Evolutionary conservation across 2,113 vertebrate genomes (phyloP).

Genomic region (Brachirus orientalis): DNA sequence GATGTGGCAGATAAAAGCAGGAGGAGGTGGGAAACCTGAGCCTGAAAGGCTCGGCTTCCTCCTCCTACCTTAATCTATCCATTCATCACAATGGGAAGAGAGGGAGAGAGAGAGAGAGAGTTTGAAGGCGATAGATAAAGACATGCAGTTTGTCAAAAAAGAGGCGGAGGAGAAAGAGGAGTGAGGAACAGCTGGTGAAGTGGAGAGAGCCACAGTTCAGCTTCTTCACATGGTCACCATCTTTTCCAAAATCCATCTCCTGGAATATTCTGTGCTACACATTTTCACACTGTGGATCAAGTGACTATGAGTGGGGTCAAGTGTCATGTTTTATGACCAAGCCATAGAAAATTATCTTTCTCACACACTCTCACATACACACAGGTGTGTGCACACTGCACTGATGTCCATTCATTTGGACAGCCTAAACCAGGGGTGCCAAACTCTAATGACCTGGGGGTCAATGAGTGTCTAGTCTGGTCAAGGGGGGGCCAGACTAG

Average conservation of each 20-base stretch:
- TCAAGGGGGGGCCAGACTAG: too few species aligned
- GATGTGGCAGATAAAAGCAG: conserved; percentile 35
- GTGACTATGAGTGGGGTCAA: neutral
- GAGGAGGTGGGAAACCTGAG: conserved; percentile 76
- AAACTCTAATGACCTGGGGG: too few species aligned
- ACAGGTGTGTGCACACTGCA: too few species aligned
- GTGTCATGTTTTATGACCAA: neutral
- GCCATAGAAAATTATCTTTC: neutral
- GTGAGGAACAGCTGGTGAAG: conserved; percentile 30
- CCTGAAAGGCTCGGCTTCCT: conserved; percentile 31
- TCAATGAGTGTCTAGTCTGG: too few species aligned
- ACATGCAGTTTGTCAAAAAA: neutral
- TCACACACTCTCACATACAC: too few species aligned
- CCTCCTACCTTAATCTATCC: conserved; percentile 53
- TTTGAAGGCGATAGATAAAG: conserved; percentile 69
- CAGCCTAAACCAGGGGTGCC: too few species aligned
- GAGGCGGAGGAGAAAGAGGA: conserved; percentile 3
- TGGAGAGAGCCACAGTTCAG: too few species aligned
- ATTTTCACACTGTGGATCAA: neutral
- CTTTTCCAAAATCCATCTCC: neutral
- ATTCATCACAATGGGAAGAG: conserved; percentile 54
- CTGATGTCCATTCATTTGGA: too few species aligned
- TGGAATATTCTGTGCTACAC: neutral
- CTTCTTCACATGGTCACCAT: neutral
- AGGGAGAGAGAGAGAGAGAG: conserved; percentile 13